Percentiles rank a stretch among this genome's conserved stretches.
Conservation (phyloP, 2,113 vertebrate species). For the Ceratotherium simum region DNA sequence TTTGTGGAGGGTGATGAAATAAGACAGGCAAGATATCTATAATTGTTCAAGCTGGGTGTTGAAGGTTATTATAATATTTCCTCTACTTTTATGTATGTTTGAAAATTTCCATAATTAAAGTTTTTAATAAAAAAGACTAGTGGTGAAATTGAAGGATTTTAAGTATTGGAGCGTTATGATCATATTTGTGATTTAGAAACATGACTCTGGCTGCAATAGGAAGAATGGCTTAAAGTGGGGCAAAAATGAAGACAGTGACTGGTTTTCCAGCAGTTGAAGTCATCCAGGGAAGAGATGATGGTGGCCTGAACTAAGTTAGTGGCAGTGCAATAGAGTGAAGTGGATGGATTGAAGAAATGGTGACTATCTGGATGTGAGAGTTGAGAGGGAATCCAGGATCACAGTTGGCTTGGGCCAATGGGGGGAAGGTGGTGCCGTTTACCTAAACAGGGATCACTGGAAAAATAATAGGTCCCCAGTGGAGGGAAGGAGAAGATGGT, state of each 20-base stretch:
- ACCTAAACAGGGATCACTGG: not conserved
- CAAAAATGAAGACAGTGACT: not conserved
- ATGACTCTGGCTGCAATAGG: not conserved
- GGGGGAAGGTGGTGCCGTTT: not conserved
- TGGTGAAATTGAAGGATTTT: not conserved
- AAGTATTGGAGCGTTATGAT: not conserved
- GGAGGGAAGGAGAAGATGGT: not conserved
- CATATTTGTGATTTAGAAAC: not conserved
- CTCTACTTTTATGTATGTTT: not conserved
- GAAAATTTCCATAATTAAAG: not conserved
- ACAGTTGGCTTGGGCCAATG: not conserved
- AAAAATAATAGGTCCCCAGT: not conserved
- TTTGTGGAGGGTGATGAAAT: not conserved
- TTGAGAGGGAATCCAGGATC: not conserved
- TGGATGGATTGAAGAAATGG: not conserved
- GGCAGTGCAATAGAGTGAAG: not conserved
- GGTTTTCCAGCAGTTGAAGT: not conserved
- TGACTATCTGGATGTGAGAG: not conserved
- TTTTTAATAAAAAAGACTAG: not conserved
- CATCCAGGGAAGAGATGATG: not conserved
- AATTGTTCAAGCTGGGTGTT: not conserved
- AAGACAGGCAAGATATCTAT: not conserved
- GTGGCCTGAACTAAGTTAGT: not conserved
- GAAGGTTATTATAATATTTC: not conserved
- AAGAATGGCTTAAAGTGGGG: not conserved